Evolutionary conservation across 2,797 vertebrate species (phyloP).

Genomic region (Sternotherus odoratus): DNA sequence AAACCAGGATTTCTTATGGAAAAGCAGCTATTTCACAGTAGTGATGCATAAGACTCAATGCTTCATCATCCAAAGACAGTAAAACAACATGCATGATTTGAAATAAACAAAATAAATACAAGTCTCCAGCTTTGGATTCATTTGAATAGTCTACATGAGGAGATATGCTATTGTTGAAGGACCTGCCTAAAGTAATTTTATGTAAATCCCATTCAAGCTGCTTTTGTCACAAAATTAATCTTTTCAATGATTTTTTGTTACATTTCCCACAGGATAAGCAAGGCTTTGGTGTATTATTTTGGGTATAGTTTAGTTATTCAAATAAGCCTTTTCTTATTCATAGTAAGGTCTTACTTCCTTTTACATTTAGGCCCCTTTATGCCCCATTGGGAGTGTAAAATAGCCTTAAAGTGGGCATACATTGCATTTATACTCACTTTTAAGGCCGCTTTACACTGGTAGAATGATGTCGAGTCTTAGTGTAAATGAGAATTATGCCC

Average conservation of each 20-base stretch:
- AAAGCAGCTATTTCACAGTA: not conserved
- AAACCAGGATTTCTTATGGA: not conserved
- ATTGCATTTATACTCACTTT: not conserved
- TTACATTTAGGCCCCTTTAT: not conserved
- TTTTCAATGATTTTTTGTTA: not conserved
- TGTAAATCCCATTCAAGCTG: not conserved
- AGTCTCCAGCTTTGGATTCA: not conserved
- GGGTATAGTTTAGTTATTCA: not conserved
- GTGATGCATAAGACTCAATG: not conserved
- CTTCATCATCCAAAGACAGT: not conserved
- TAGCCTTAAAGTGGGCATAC: not conserved
- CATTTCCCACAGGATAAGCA: slow-evolving; percentile 8
- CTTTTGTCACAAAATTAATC: slow-evolving; percentile 33
- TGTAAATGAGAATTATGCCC: not conserved
- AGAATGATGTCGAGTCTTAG: not conserved
- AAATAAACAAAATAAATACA: not conserved
- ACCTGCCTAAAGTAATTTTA: not conserved
- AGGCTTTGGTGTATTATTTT: not conserved
- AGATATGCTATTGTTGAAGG: not conserved
- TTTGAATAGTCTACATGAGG: not conserved
- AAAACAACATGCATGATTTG: not conserved
- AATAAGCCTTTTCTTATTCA: not conserved
- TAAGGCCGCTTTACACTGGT: not conserved
- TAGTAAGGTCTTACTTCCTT: not conserved
- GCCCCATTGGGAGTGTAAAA: not conserved